Percentiles rank a stretch among this genome's conserved stretches.
Evolutionary conservation across 2,113 vertebrate species (phyloP).

Genomic region (Cryptotis parvus): DNA sequence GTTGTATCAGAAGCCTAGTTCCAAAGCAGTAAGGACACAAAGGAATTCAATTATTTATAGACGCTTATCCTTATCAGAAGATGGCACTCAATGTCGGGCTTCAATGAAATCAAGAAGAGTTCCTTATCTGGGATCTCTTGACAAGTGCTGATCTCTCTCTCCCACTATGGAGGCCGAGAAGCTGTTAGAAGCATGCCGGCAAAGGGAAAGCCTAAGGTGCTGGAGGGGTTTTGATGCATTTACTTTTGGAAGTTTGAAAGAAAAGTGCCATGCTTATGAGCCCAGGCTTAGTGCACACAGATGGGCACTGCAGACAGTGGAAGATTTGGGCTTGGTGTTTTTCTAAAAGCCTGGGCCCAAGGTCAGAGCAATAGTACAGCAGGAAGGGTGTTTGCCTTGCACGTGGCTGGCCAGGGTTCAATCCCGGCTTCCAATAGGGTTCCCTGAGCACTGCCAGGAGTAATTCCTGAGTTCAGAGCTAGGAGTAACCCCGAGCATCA

Average conservation of each 20-base stretch:
- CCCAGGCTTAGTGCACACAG: slow-evolving; percentile 5
- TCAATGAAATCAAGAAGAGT: slow-evolving; percentile 68
- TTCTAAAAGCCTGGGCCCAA: neutral
- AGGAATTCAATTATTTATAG: slow-evolving; percentile 70
- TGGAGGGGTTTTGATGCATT: slow-evolving; percentile 45
- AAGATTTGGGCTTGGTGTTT: slow-evolving; percentile 49
- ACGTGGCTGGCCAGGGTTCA: no score
- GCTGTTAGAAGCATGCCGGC: neutral
- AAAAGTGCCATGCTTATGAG: slow-evolving; percentile 57
- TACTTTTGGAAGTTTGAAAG: slow-evolving; percentile 46
- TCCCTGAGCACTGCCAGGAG: no score
- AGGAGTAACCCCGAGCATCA: no score
- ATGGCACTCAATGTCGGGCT: slow-evolving; percentile 50
- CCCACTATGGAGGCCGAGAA: neutral
- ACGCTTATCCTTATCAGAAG: slow-evolving; percentile 57
- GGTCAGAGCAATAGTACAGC: no score
- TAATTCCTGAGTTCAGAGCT: no score
- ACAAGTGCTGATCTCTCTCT: slow-evolving; percentile 16
- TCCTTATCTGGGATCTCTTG: slow-evolving; percentile 58
- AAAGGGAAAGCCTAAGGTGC: slow-evolving; percentile 6
- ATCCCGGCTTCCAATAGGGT: no score
- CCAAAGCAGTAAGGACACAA: slow-evolving; percentile 51
- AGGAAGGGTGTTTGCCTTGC: no score
- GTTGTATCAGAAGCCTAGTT: slow-evolving; percentile 46
- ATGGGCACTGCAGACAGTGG: neutral